Evolutionary conservation across 2,113 vertebrate genomes (phyloP), one percentile per base, ranked within the genome.

Genomic region (Gracilinanus agilis): DNA sequence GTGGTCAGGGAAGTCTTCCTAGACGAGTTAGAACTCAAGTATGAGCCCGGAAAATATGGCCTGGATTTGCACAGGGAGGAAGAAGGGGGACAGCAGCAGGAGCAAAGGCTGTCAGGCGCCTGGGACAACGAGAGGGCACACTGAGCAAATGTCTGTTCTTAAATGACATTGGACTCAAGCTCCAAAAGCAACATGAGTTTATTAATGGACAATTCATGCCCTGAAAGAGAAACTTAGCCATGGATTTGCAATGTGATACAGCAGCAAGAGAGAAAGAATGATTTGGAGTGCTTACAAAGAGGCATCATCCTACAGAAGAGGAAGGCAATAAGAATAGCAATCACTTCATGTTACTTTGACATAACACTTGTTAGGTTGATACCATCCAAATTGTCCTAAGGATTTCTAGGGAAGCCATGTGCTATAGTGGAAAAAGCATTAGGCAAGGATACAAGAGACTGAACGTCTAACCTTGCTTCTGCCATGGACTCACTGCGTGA

Each of bases 1-100:
- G 53, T 44, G 91, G 67, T 88, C 61, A 88, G 21, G 49, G 91
- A 94, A 91, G 90, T 44, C 44, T 94, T 96, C n/a, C 54, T 75
- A 61, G 61, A 61, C 53, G 90, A 58, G 40, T 92, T 44, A 90
- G 89, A 54, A 54, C 90, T 55, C 58, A 90, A 89, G 53, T 12
- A 6, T 61, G 58, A 10, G 19, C 49, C 12, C 44, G 53, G 92
- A 91, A 24, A 94, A 8, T 55, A 12, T n/a, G 53, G 25, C 19
- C 91, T 91, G 90, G 0, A 90, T 75, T 94, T 94, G n/a, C 55
- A 56, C 88, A 19, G 16, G 21, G 75, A 90, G 53, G 54, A 53
- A 90, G 58, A 91, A 91, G 13, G 16, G 44, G 91, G 19, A 91
- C 27, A 23, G 44, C 23, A 88, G 61, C 24, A 54, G 6, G 19